Percentiles rank a stretch among this genome's conserved stretches.
Evolutionary conservation across 2,888 invertebrate genomes (phyloP).

Genomic region (Notocelia uddmanniana): DNA sequence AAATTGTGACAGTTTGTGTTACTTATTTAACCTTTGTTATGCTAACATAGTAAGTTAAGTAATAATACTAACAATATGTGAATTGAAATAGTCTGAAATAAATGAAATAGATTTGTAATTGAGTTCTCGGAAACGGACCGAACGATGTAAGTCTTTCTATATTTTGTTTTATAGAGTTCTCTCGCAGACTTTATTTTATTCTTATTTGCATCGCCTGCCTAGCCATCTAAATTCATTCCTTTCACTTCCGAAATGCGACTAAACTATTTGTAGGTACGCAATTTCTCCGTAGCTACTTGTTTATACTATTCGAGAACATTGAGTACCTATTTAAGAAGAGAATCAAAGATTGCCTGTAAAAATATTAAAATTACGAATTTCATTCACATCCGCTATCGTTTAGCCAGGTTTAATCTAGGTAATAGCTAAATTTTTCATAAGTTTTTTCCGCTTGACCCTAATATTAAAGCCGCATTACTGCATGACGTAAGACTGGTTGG

Average conservation of each 20-base stretch:
- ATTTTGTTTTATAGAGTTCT: slow-evolving; percentile 17
- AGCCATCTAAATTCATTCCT: slow-evolving; percentile 20
- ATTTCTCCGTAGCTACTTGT: background rate
- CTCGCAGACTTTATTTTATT: slow-evolving; percentile 10
- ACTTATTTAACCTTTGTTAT: too few species aligned
- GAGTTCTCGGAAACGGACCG: too few species aligned
- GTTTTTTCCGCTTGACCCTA: slow-evolving; percentile 7
- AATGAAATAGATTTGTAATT: too few species aligned
- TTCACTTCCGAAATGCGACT: slow-evolving; percentile 24
- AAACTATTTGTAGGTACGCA: slow-evolving; percentile 13
- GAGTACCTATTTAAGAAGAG: background rate
- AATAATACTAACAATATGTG: too few species aligned
- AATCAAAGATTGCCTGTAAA: background rate
- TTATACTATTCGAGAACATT: background rate
- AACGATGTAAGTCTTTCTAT: too few species aligned
- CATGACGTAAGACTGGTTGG: slow-evolving; percentile 12
- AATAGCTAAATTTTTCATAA: background rate
- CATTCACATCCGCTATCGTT: slow-evolving; percentile 10
- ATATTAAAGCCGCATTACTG: background rate
- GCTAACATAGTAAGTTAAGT: too few species aligned
- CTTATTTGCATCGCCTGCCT: slow-evolving; percentile 13
- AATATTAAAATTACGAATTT: slow-evolving; percentile 10
- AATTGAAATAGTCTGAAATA: too few species aligned
- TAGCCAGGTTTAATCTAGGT: slow-evolving; percentile 12
- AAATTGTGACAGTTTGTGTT: too few species aligned